Evolutionary conservation across 2,113 vertebrate genomes (phyloP).

Genomic region (Chamaetylas fuelleborni): DNA sequence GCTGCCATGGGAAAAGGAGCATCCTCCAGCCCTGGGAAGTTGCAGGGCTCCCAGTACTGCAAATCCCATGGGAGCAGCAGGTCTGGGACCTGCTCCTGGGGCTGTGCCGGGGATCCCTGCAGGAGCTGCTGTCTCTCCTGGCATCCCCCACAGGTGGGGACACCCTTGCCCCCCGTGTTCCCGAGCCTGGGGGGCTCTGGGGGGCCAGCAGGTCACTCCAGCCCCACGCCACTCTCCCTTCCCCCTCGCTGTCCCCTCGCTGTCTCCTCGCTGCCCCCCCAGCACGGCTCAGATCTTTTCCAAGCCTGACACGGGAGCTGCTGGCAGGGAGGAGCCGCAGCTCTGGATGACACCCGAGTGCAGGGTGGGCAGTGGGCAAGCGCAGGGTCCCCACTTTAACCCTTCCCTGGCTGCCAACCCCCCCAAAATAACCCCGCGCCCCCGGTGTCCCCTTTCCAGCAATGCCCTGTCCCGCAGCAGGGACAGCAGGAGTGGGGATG

Average conservation of each 20-base stretch:
- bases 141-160: not conserved
- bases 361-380: slow-evolving; percentile 14
- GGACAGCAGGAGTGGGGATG: accelerated
- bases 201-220: not conserved
- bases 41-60: accelerated
- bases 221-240: not conserved
- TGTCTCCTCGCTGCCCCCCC: too few species aligned
- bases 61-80: accelerated
- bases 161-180: not conserved
- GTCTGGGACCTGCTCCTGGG: not conserved
- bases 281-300: not conserved
- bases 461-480: not conserved
- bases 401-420: not conserved
- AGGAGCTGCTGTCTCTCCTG: not conserved
- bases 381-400: not conserved
- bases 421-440: not conserved
- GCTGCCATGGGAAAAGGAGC: not conserved
- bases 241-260: not conserved
- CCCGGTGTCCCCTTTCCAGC: not conserved
- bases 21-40: not conserved
- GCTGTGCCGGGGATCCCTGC: accelerated
- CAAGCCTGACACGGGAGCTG: not conserved
- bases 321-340: slow-evolving; percentile 16
- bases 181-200: accelerated
- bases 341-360: not conserved